Evolutionary conservation across 2,888 invertebrate genomes (phyloP), one percentile per base, ranked within the genome.

Genomic region (Deilephila elpenor): DNA sequence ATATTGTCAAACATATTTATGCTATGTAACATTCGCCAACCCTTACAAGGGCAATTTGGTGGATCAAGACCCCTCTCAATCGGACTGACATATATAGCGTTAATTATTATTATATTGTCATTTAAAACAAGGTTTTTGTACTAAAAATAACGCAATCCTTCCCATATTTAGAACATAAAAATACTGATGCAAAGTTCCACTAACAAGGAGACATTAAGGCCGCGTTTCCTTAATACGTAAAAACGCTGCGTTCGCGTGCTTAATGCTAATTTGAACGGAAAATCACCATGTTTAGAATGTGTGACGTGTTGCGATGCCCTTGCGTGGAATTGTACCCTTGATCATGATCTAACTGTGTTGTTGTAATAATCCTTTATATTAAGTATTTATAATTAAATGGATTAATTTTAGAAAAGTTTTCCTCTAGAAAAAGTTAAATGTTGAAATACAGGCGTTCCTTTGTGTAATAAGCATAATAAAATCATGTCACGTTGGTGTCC

Each of bases 241-340:
- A 67, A 67, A 44, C 44, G 51, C 67, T 29, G 34, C n/a, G 44
- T 14, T 67, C 25, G 67, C 67, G 51, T 67, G 67, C 44, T 51
- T 51, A 51, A 67, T 67, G 51, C 14, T 37, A 67, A 25, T 67
- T 25, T 25, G 17, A 51, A 67, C 25, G 67, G 67, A 67, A 51
- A 67, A 67, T 51, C 67, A 67, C 67, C 67, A 51, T 25, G 51
- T 67, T 67, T 51, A 51, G 67, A 67, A 67, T 51, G 51, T 67
- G 14, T 67, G 67, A 67, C 67, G 67, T 67, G 14, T 20, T 17
- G n/a, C 19, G 34, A 2, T 51, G 25, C 20, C 67, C 44, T 67
- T 67, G 25, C 7, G 44, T 44, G 14, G n/a, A 34, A n/a, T 6
- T 29, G 32, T 61, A 34, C 62, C 62, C 37, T 32, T 61, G 61